These are phyloP conservation scores for Zaprionus camerounensis DNA, from an alignment of 1,140 invertebrate genomes.

Conservation along the genomic window DNA sequence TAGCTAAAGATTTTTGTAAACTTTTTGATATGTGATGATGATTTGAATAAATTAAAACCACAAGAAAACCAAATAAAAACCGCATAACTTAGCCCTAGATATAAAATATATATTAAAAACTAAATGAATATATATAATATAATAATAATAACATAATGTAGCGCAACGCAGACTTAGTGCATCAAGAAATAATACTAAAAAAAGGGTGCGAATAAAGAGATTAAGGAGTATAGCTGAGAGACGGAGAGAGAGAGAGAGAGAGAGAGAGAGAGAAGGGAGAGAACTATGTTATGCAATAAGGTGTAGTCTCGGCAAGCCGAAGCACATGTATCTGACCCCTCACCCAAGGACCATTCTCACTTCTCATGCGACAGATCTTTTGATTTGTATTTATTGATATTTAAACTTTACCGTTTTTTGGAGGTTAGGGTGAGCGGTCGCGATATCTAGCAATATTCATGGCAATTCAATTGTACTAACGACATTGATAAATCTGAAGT, in stretches of 20 bases:
- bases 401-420: neutral
- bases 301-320: slow-evolving; percentile 64
- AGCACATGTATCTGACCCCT: slow-evolving; percentile 42
- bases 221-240: slow-evolving; percentile 2
- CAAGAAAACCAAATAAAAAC: slow-evolving; percentile 42
- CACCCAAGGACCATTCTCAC: slow-evolving; percentile 7
- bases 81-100: slow-evolving; percentile 69
- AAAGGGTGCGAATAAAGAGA: slow-evolving; percentile 14
- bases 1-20: slow-evolving; percentile 80
- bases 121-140: slow-evolving; percentile 35
- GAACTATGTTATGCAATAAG: slow-evolving; percentile 64
- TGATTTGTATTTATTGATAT: slow-evolving; percentile 23
- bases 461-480: slow-evolving; percentile 80
- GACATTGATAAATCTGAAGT: slow-evolving; percentile 66
- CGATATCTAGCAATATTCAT: slow-evolving; percentile 72
- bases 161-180: slow-evolving; percentile 47
- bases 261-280: slow-evolving; percentile 16
- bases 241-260: neutral
- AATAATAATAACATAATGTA: slow-evolving; percentile 39
- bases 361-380: slow-evolving; percentile 26
- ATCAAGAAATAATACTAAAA: slow-evolving; percentile 38
- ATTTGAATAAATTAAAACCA: slow-evolving; percentile 77
- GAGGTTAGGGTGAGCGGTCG: slow-evolving; percentile 16
- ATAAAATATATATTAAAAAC: slow-evolving; percentile 66
- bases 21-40: slow-evolving; percentile 83